Conservation (phyloP, 2,113 vertebrate genomes). For the Danionella cerebrum region DNA sequence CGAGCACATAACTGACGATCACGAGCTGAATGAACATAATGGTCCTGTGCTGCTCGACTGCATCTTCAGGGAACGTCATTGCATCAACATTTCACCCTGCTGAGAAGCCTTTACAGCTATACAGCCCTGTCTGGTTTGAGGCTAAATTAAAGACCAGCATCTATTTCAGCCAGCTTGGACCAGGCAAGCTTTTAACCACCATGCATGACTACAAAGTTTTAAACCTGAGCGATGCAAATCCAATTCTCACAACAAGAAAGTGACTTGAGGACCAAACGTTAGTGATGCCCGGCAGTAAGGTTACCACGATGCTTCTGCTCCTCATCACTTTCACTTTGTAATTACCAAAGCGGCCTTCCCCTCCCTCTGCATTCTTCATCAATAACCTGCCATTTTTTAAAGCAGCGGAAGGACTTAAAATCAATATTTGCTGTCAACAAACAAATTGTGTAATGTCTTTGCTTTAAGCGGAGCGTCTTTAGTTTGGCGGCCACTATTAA, state of each 20-base stretch:
- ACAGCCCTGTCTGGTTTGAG: no score
- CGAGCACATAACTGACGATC: no score
- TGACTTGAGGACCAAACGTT: conserved; percentile 14
- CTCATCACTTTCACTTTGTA: conserved; percentile 60
- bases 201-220: conserved; percentile 15
- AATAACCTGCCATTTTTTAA: conserved; percentile 56
- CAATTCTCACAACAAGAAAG: neutral
- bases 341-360: conserved; percentile 43
- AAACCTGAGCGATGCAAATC: conserved; percentile 17
- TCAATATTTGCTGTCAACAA: conserved; percentile 71
- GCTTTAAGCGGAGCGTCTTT: conserved; percentile 51
- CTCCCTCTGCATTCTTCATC: conserved; percentile 51
- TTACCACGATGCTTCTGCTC: conserved; percentile 53
- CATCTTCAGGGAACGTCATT: no score
- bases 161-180: no score
- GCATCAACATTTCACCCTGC: no score
- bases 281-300: conserved; percentile 29
- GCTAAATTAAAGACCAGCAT: no score
- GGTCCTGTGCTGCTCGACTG: no score
- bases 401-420: conserved; percentile 58
- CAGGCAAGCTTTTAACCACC: no score
- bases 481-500: conserved; percentile 59
- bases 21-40: no score
- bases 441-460: conserved; percentile 62
- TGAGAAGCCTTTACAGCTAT: no score